These are phyloP conservation scores for Torymus aiolomorphi DNA, from an alignment of 2,888 invertebrate genomes.

Conservation along the genomic window DNA sequence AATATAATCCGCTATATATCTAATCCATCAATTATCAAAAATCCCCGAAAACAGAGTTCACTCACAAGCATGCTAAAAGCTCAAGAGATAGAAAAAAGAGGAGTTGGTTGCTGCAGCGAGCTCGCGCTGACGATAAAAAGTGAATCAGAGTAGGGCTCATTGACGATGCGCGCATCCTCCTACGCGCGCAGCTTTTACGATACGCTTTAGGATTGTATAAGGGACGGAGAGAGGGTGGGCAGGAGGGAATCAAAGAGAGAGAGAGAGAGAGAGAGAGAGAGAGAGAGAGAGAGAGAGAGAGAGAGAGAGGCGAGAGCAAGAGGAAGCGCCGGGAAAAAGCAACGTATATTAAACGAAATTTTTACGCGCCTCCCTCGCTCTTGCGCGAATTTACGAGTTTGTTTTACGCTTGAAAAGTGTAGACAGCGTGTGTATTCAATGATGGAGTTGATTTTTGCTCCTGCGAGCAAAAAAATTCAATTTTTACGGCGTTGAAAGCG, in stretches of 20 bases:
- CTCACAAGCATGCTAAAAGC: too few species aligned
- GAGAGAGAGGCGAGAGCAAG: too few species aligned
- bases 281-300: too few species aligned
- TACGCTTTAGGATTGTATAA: constrained; percentile 7
- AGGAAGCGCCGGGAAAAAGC: too few species aligned
- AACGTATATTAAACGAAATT: neutral
- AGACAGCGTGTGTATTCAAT: constrained; percentile 22
- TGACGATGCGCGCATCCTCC: constrained; percentile 25
- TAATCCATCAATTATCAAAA: too few species aligned
- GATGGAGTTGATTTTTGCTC: constrained; percentile 37
- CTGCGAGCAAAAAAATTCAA: constrained; percentile 25
- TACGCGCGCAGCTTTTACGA: constrained; percentile 39
- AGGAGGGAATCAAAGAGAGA: too few species aligned
- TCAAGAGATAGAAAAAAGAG: too few species aligned
- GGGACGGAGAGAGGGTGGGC: too few species aligned
- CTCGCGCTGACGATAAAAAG: constrained; percentile 33
- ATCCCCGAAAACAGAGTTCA: too few species aligned
- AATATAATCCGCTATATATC: too few species aligned
- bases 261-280: too few species aligned
- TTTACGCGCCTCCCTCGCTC: neutral
- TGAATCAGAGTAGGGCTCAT: constrained; percentile 34
- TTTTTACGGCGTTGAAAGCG: constrained; percentile 21
- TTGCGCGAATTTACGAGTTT: constrained; percentile 35
- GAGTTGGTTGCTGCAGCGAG: too few species aligned
- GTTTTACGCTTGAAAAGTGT: constrained; percentile 26